Evolutionary conservation across 2,888 invertebrate species (phyloP), one percentile per base, ranked within the genome.

Genomic region (Rhamphomyia laevipes): DNA sequence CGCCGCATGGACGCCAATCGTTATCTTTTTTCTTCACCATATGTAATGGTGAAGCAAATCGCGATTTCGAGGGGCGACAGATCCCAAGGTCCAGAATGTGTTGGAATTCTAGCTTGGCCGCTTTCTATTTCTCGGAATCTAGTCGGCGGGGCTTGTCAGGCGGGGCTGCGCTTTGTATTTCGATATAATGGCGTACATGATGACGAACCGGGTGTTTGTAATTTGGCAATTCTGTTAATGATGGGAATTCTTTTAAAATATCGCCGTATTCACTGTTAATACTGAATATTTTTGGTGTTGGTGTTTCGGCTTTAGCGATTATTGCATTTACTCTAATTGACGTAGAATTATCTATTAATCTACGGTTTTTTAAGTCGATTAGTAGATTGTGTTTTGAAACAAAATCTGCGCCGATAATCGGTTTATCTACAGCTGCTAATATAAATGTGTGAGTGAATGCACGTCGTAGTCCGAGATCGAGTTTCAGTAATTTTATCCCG

Each of bases 341-440:
- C 2, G 9, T 27, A 2, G 7, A 51, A 43, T 15, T 27, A 27
- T 27, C 23, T 27, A 27, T 27, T 27, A 27, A 27, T 2, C 23
- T 7, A 27, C 23, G 23, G 23, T 27, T 27, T 27, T 27, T 4
- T 9, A 27, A 27, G 23, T 27, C 23, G 23, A 27, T 27, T 2
- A 53, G 33, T 15, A 53, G 48, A 15, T 40, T 12, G 16, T 46
- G 44, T 21, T 51, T 38, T 3, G 27, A 10, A 10, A 53, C 16
- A 18, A 52, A 51, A 46, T 51, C 50, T n/a, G 50, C 50, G 13
- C 50, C 50, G 16, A 50, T 47, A 10, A 52, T 52, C 13, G 52
- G 50, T 27, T 38, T n/a, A 44, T 47, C 47, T 16, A 52, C 50
- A 4, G 43, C 45, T 4, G 52, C 52, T 12, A 50, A 23, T 33